Evolutionary conservation across 2,888 invertebrate genomes (phyloP).

Genomic region (Diarsia dahlii): DNA sequence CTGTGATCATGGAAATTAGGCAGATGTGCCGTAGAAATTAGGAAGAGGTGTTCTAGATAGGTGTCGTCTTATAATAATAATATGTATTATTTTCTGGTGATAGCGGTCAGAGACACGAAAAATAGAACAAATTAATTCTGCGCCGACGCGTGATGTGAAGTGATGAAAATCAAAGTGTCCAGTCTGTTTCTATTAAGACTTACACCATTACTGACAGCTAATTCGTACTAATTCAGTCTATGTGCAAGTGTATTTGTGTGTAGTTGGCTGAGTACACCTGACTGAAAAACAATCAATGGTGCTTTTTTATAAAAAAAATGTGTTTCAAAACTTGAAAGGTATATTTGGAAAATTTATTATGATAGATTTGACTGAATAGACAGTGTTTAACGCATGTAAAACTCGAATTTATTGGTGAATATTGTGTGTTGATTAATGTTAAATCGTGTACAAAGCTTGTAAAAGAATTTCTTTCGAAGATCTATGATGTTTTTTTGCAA

Average conservation of each 20-base stretch:
- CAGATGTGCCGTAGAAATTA: slow-evolving; percentile 11
- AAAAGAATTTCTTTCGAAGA: not conserved
- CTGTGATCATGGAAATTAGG: slow-evolving; percentile 38
- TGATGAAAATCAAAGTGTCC: not conserved
- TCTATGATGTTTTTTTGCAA: no score
- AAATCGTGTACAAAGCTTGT: not conserved
- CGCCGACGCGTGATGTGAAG: not conserved
- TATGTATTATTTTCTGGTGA: not conserved
- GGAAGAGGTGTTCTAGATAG: not conserved
- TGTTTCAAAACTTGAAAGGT: no score
- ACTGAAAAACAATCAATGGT: no score
- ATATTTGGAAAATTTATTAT: not conserved
- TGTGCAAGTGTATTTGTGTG: no score
- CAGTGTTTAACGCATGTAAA: not conserved
- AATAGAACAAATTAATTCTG: not conserved
- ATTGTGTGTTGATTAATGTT: not conserved
- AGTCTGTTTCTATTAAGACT: not conserved
- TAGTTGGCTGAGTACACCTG: no score
- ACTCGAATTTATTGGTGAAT: not conserved
- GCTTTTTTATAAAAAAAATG: no score
- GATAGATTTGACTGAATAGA: not conserved
- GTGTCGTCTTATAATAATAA: not conserved
- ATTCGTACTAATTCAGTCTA: no score
- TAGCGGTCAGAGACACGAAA: not conserved
- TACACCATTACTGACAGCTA: no score